Conservation (phyloP, 2,888 invertebrate species). For the Synanthedon myopaeformis region DNA sequence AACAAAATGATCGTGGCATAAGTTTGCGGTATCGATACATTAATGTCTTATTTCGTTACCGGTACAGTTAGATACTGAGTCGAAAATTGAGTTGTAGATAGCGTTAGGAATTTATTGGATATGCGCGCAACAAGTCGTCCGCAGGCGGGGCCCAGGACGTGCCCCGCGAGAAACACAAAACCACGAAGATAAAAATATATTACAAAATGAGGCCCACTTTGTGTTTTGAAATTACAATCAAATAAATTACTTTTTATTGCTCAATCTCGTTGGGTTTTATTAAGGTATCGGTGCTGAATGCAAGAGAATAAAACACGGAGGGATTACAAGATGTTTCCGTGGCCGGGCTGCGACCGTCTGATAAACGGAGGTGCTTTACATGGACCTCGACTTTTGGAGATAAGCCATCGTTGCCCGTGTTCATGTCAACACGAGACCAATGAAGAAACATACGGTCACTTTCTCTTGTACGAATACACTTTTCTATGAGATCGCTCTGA, state of each 20-base stretch:
- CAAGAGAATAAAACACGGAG: slow-evolving; percentile 64
- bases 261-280: slow-evolving; percentile 70
- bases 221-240: slow-evolving; percentile 71
- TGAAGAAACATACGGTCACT: slow-evolving; percentile 26
- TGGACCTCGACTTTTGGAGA: slow-evolving; percentile 51
- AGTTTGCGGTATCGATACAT: slow-evolving; percentile 28
- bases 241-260: slow-evolving; percentile 71
- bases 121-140: slow-evolving; percentile 39
- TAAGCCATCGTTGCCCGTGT: slow-evolving; percentile 43
- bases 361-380: slow-evolving; percentile 52
- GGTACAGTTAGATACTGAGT: slow-evolving; percentile 32
- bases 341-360: slow-evolving; percentile 28
- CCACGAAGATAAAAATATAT: slow-evolving; percentile 68
- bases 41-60: slow-evolving; percentile 49
- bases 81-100: slow-evolving; percentile 42
- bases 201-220: slow-evolving; percentile 68
- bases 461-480: slow-evolving; percentile 20
- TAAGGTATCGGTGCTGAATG: slow-evolving; percentile 66
- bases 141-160: slow-evolving; percentile 45
- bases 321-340: slow-evolving; percentile 56
- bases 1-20: slow-evolving; percentile 2
- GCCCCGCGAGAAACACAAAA: slow-evolving; percentile 60
- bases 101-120: slow-evolving; percentile 40
- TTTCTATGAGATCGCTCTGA: slow-evolving; percentile 6
- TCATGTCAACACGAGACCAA: slow-evolving; percentile 42